phyloP scores from a whole-genome alignment of 2,797 vertebrate genomes.

The Oophaga sylvatica region DNA sequence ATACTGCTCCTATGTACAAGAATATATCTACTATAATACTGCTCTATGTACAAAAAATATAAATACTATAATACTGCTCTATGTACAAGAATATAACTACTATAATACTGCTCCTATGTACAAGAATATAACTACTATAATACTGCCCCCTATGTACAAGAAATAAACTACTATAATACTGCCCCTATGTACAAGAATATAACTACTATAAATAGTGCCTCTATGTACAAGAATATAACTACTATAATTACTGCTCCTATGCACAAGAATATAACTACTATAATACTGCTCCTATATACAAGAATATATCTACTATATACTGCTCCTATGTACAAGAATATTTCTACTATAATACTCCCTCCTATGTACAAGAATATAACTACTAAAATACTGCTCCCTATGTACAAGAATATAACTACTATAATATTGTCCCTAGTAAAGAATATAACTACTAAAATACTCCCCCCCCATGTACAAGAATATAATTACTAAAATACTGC shows the following conservation, averaged over 20 bases:
- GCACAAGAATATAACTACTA: slow-evolving; percentile 15
- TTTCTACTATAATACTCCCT: neutral
- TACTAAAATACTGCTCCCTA: neutral
- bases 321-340: too few species aligned
- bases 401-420: neutral
- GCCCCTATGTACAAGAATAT: neutral
- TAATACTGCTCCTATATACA: neutral
- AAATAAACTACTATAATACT: slow-evolving; percentile 19
- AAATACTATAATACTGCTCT: neutral
- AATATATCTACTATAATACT: neutral
- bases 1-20: slow-evolving; percentile 1
- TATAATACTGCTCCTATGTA: neutral
- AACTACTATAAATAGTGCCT: slow-evolving; percentile 4
- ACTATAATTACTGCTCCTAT: slow-evolving; percentile 1
- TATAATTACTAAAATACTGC: slow-evolving; percentile 10
- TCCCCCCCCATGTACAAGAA: neutral
- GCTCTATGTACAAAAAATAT: too few species aligned
- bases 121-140: slow-evolving; percentile 22
- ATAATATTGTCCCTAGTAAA: neutral
- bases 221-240: neutral
- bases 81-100: neutral
- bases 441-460: neutral
- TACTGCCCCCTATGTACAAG: neutral
- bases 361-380: neutral
- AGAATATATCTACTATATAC: neutral